Conservation (phyloP, 64 coral and sea anemone genomes). For the Cladopsammia gracilis region DNA sequence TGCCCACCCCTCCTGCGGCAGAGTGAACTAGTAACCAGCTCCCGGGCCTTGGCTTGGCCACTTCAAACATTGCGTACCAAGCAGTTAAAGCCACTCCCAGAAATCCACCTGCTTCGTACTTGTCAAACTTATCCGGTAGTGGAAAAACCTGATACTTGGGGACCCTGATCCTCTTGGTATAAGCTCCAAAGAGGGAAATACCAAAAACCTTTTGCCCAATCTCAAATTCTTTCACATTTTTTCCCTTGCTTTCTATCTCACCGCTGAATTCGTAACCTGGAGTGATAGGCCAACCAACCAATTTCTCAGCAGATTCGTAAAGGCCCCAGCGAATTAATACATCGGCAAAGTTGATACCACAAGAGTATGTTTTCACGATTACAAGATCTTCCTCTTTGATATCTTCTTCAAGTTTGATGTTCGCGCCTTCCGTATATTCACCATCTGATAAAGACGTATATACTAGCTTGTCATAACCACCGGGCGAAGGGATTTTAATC, state of each 20-base stretch:
- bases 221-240: constrained; percentile 89
- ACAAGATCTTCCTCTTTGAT: constrained; percentile 88
- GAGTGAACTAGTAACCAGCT: constrained; percentile 93
- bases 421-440: constrained; percentile 86
- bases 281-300: constrained; percentile 97
- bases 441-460: constrained; percentile 62
- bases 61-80: constrained; percentile 97
- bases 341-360: constrained; percentile 97
- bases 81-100: constrained; percentile 87
- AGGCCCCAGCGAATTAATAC: constrained; percentile 95
- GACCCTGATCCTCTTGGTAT: constrained; percentile 82
- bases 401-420: constrained; percentile 64
- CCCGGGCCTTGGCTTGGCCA: constrained; percentile 78
- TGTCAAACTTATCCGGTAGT: constrained; percentile 77
- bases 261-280: constrained; percentile 99
- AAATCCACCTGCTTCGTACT: constrained; percentile 88
- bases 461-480: constrained; percentile 93
- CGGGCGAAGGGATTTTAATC: constrained; percentile 86
- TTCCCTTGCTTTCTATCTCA: constrained; percentile 78
- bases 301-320: constrained; percentile 92
- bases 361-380: constrained; percentile 69
- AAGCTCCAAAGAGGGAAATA: constrained; percentile 90
- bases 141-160: constrained; percentile 89
- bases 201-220: constrained; percentile 91
- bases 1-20: constrained; percentile 98